Percentiles rank a stretch among this genome's conserved stretches.
Conservation (phyloP, 2,888 invertebrate species). For the Meliscaeva auricollis region DNA sequence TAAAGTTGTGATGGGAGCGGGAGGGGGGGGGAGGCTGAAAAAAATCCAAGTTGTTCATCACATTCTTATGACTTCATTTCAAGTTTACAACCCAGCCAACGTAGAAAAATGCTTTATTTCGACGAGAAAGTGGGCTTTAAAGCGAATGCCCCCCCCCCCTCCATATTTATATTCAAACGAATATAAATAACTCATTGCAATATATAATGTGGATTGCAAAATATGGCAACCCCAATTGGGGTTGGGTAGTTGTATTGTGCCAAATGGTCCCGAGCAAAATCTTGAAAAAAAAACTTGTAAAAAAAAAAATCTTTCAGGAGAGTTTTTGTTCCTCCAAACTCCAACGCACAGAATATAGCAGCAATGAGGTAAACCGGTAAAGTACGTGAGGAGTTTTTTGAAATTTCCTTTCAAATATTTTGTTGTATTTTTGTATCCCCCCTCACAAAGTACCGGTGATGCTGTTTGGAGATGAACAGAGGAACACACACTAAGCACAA, state of each 20-base stretch:
- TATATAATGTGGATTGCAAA: constrained; percentile 58
- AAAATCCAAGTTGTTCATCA: constrained; percentile 64
- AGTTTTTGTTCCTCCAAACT: constrained; percentile 28
- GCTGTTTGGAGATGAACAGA: constrained; percentile 35
- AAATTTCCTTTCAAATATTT: constrained; percentile 52
- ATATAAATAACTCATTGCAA: constrained; percentile 75
- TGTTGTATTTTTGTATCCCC: background rate
- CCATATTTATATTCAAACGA: constrained; percentile 56
- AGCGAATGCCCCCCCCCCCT: constrained; percentile 48
- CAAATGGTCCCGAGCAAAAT: constrained; percentile 46
- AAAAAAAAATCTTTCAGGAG: constrained; percentile 48
- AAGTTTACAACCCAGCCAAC: constrained; percentile 38
- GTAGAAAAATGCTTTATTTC: constrained; percentile 4
- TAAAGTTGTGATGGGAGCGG: no score
- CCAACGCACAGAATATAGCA: background rate
- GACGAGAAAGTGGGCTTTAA: constrained; percentile 49
- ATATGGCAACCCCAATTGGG: background rate
- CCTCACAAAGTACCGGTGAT: constrained; percentile 9
- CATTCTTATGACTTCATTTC: constrained; percentile 70
- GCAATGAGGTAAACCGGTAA: constrained; percentile 40
- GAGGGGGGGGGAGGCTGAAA: no score
- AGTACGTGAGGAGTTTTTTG: constrained; percentile 69
- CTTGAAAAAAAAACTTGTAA: constrained; percentile 31
- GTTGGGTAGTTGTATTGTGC: constrained; percentile 1
- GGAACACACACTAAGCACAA: background rate